These are phyloP conservation scores for Diplazon laetatorius DNA, from an alignment of 2,888 invertebrate genomes.

Conservation along the genomic window DNA sequence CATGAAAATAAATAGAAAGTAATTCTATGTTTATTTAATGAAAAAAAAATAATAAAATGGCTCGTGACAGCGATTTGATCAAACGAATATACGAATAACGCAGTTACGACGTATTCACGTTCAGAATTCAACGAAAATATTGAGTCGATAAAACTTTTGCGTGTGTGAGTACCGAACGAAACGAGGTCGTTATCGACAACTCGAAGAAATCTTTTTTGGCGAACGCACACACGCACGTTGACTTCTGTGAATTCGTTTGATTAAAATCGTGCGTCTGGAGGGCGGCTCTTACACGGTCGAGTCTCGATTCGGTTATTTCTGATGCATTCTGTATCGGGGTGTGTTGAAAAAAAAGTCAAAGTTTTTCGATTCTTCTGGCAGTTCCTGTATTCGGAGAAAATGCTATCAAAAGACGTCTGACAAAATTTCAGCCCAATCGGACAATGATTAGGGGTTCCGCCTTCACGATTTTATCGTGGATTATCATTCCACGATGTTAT, in stretches of 20 bases:
- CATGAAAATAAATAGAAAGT: too few species aligned
- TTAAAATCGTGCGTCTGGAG: constrained; percentile 28
- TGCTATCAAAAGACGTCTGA: too few species aligned
- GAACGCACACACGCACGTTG: background rate
- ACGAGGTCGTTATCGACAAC: constrained; percentile 37
- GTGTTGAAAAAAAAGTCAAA: too few species aligned
- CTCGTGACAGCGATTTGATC: too few species aligned
- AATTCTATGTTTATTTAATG: too few species aligned
- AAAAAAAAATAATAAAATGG: too few species aligned
- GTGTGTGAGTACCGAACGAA: constrained; percentile 4
- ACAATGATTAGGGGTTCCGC: background rate
- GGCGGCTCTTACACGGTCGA: background rate
- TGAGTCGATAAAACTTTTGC: background rate
- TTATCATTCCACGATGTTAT: constrained; percentile 30
- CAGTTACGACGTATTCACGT: too few species aligned
- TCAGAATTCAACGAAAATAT: constrained; percentile 13
- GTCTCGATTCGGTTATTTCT: constrained; percentile 29
- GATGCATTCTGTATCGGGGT: too few species aligned
- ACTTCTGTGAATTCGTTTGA: constrained; percentile 35
- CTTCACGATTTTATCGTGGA: background rate
- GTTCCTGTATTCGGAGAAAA: too few species aligned
- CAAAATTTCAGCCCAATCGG: too few species aligned
- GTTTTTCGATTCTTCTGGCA: too few species aligned
- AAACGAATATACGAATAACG: too few species aligned
- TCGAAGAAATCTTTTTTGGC: constrained; percentile 32